Conservation (phyloP, 2,888 invertebrate species). For the Phrixothrix hirtus region DNA sequence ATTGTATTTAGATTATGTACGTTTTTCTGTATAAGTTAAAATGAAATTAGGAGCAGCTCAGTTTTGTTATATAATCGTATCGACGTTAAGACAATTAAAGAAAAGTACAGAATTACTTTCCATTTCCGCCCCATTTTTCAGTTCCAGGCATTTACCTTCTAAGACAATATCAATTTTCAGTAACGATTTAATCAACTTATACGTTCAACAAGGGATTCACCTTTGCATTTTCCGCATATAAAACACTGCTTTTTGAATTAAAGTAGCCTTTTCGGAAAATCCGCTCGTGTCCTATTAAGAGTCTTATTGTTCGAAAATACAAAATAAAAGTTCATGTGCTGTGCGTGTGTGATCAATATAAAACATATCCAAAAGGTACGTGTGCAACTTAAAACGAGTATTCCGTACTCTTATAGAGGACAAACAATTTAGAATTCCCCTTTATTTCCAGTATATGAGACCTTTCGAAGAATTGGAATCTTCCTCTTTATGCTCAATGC, state of each 20-base stretch:
- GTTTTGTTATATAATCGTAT: no score
- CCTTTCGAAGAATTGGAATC: conserved; percentile 32
- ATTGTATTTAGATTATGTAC: neutral
- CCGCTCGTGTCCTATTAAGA: neutral
- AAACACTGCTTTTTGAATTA: neutral
- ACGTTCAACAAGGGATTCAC: neutral
- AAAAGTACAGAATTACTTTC: neutral
- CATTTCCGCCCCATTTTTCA: neutral
- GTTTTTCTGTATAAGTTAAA: neutral
- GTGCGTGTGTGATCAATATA: conserved; percentile 14
- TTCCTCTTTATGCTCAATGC: conserved; percentile 31
- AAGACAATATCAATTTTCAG: neutral
- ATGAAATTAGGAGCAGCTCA: no score
- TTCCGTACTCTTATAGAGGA: conserved; percentile 21
- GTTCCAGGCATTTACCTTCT: neutral
- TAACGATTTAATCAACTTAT: neutral
- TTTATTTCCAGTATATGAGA: conserved; percentile 32
- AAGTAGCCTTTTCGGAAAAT: neutral
- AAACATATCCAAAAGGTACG: conserved; percentile 10
- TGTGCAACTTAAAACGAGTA: conserved; percentile 16
- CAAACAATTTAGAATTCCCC: conserved; percentile 37
- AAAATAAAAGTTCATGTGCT: conserved; percentile 3
- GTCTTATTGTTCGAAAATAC: neutral
- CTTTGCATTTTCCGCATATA: neutral
- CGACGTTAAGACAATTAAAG: no score